Evolutionary conservation across 2,888 invertebrate genomes (phyloP).

Genomic region (Lysandra bellargus): DNA sequence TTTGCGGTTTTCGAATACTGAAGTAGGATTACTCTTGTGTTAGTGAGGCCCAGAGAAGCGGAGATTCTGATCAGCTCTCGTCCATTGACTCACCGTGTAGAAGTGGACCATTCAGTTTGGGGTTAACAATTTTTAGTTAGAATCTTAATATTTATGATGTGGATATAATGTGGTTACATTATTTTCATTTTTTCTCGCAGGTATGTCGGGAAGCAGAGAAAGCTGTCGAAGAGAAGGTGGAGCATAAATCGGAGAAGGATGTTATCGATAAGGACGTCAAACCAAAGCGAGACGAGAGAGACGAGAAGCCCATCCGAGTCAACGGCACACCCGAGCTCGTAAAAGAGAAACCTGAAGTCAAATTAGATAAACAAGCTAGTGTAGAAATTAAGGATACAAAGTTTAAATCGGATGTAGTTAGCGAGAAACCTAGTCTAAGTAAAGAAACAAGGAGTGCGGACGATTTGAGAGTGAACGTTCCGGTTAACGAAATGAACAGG

Average conservation of each 20-base stretch:
- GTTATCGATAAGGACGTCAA: constrained; percentile 44
- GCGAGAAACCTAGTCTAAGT: constrained; percentile 28
- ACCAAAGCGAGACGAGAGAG: constrained; percentile 50
- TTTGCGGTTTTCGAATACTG: too few relatives aligned
- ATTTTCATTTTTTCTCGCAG: constrained; percentile 44
- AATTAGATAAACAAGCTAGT: constrained; percentile 36
- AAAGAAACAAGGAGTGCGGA: constrained; percentile 41
- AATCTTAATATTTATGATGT: neutral
- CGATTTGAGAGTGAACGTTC: constrained; percentile 39
- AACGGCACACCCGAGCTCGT: constrained; percentile 39
- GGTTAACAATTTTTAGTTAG: neutral
- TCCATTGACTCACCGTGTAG: too few relatives aligned
- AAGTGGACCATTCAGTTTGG: neutral
- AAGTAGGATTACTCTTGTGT: too few relatives aligned
- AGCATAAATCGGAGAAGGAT: constrained; percentile 47
- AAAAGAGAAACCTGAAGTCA: constrained; percentile 29
- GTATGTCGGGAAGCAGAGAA: constrained; percentile 73
- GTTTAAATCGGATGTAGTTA: constrained; percentile 36
- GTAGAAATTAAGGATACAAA: constrained; percentile 34
- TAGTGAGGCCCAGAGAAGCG: too few relatives aligned
- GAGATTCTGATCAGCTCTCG: too few relatives aligned
- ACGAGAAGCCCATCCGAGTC: constrained; percentile 40
- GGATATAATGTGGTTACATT: neutral
- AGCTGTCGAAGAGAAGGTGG: constrained; percentile 64
- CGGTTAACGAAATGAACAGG: constrained; percentile 34